Conservation (phyloP, 1,140 invertebrate genomes). For the Cyclina sinensis region DNA sequence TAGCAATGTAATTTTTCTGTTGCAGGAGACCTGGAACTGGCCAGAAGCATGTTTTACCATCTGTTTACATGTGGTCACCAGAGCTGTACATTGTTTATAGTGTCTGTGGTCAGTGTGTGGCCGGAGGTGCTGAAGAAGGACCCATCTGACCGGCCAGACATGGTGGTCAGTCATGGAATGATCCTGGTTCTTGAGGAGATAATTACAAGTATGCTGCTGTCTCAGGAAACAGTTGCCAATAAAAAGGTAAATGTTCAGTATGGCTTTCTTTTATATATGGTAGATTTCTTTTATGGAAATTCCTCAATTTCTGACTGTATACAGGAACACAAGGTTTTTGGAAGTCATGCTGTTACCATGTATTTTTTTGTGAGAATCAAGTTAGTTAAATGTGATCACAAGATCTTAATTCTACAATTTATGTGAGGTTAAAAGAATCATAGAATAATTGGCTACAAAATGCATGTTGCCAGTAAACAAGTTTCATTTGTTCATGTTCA, state of each 20-base stretch:
- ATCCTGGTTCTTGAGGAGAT: conserved; percentile 34
- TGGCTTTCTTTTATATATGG: too few relatives aligned
- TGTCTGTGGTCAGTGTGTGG: conserved; percentile 69
- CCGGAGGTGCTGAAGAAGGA: conserved; percentile 56
- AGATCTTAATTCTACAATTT: too few relatives aligned
- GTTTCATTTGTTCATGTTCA: too few relatives aligned
- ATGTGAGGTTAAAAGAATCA: too few relatives aligned
- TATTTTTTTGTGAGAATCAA: too few relatives aligned
- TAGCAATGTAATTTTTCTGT: conserved; percentile 40
- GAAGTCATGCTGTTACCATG: too few relatives aligned
- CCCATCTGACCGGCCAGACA: conserved; percentile 30
- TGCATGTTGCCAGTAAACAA: too few relatives aligned
- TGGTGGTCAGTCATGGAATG: conserved; percentile 26
- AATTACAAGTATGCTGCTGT: conserved; percentile 9
- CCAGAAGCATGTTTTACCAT: conserved; percentile 43
- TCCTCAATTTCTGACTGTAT: too few relatives aligned
- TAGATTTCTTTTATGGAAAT: too few relatives aligned
- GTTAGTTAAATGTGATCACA: too few relatives aligned
- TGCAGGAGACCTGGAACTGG: conserved; percentile 66
- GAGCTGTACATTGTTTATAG: conserved; percentile 12
- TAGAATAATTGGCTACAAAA: too few relatives aligned
- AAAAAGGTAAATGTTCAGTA: conserved; percentile 52
- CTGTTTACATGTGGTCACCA: conserved; percentile 59
- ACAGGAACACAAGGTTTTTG: too few relatives aligned
- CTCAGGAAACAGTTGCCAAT: neutral